Conservation (phyloP, 2,888 invertebrate species). For the Caprella mutica region DNA sequence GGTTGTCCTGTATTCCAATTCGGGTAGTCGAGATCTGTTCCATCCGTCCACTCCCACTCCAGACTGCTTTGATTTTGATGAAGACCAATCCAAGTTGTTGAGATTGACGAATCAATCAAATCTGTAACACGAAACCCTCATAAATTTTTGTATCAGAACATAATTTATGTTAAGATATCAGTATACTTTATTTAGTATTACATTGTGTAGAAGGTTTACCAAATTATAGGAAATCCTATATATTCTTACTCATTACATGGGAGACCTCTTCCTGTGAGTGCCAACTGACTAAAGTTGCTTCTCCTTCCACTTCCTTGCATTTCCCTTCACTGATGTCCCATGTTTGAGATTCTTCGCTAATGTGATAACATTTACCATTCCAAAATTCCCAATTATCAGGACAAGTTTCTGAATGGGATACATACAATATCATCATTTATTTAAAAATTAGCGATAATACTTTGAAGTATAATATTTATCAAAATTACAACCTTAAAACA, state of each 20-base stretch:
- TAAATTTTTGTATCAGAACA: too few species aligned
- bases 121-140: too few species aligned
- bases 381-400: slow-evolving; percentile 2
- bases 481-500: too few species aligned
- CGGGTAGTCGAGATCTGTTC: neutral
- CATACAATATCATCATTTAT: too few species aligned
- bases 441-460: too few species aligned
- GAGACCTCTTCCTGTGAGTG: neutral
- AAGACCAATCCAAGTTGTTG: slow-evolving; percentile 1
- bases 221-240: too few species aligned
- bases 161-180: too few species aligned
- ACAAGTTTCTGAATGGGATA: slow-evolving; percentile 1
- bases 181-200: too few species aligned
- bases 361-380: neutral
- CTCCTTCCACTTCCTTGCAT: neutral
- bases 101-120: too few species aligned
- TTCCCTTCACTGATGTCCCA: neutral
- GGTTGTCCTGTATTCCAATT: neutral
- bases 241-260: neutral
- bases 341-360: neutral
- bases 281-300: neutral
- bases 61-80: neutral
- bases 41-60: neutral
- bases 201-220: too few species aligned
- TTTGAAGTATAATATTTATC: too few species aligned